Conservation (phyloP, 2,113 vertebrate genomes). For the Furnarius figulus region DNA sequence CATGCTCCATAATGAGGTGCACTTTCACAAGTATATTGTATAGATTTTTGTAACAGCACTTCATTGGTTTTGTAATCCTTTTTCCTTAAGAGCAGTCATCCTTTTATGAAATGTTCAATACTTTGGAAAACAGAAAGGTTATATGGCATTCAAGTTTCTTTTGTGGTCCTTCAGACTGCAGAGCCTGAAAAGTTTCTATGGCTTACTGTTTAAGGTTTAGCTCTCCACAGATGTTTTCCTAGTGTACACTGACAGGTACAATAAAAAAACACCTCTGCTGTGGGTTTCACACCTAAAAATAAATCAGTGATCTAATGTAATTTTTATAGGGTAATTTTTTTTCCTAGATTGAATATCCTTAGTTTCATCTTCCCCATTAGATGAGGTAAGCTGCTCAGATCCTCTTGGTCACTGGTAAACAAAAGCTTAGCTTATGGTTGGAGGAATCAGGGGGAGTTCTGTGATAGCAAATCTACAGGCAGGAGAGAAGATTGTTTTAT, state of each 20-base stretch:
- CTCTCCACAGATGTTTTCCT: background rate
- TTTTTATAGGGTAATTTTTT: background rate
- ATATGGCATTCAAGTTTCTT: background rate
- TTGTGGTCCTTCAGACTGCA: background rate
- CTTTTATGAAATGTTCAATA: background rate
- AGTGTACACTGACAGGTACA: background rate
- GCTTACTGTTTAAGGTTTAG: background rate
- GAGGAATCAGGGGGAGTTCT: background rate
- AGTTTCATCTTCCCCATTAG: background rate
- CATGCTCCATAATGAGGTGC: conserved; percentile 37
- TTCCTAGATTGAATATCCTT: background rate
- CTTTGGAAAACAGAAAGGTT: conserved; percentile 20
- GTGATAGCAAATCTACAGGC: background rate
- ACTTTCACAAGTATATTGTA: conserved; percentile 38
- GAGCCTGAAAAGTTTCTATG: background rate
- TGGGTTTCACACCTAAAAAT: background rate
- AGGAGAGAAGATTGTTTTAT: background rate
- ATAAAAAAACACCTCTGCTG: background rate
- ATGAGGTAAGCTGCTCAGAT: background rate
- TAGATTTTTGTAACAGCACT: conserved; percentile 54
- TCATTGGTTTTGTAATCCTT: conserved; percentile 39
- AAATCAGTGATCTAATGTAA: background rate
- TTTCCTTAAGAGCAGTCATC: background rate
- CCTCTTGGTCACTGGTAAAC: background rate
- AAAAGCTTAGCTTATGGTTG: background rate